Evolutionary conservation across 2,113 vertebrate species (phyloP).

Genomic region (Cryptomyrus ogoouensis): DNA sequence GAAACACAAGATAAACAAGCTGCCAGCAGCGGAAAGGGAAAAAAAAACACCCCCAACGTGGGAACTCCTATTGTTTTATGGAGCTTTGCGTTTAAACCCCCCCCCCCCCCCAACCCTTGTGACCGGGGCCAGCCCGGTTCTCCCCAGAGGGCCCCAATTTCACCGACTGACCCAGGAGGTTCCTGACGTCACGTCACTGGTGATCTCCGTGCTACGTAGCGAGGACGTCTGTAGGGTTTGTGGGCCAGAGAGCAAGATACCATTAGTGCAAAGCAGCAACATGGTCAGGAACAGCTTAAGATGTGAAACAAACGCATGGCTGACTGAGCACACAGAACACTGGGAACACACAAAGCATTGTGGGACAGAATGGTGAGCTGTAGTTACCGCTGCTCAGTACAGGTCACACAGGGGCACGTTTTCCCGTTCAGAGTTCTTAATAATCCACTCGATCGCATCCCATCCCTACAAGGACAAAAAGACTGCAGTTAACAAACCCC

Average conservation of each 20-base stretch:
- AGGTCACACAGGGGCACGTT: slow-evolving; percentile 61
- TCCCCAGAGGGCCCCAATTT: background rate
- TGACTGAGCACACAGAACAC: background rate
- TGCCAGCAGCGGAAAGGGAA: no score
- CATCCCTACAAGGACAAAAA: slow-evolving; percentile 80
- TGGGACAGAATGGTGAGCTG: slow-evolving; percentile 42
- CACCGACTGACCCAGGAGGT: background rate
- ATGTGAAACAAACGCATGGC: background rate
- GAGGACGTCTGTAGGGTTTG: slow-evolving; percentile 33
- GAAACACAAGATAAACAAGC: no score
- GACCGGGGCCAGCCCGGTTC: background rate
- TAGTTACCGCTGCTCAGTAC: slow-evolving; percentile 66
- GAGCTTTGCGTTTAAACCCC: background rate
- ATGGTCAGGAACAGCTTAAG: background rate
- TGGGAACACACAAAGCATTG: slow-evolving; percentile 30
- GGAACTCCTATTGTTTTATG: background rate
- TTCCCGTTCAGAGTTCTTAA: slow-evolving; percentile 85
- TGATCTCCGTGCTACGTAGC: slow-evolving; percentile 54
- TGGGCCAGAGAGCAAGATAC: background rate
- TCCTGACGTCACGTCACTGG: slow-evolving; percentile 64
- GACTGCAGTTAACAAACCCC: slow-evolving; percentile 33
- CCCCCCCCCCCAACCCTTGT: background rate
- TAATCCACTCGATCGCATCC: slow-evolving; percentile 99
- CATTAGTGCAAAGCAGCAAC: background rate
- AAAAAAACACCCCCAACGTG: background rate